Evolutionary conservation across 2,113 vertebrate genomes (phyloP), one percentile per base, ranked within the genome.

Genomic region (Mustela lutreola): DNA sequence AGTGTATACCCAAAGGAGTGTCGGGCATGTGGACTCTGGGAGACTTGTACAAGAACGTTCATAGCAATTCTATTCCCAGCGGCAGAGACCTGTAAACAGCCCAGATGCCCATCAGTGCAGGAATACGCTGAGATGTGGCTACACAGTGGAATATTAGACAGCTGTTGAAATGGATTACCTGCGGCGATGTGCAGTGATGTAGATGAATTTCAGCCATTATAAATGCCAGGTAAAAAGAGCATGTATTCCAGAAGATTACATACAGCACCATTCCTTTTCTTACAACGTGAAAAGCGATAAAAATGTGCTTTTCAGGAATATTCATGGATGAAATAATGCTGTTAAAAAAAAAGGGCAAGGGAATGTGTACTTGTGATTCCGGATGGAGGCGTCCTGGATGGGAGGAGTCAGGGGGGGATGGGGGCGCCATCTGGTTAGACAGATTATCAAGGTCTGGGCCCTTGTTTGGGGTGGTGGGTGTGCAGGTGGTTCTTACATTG

Each of bases 81-180:
- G 53, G 70, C 75, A 36, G 19, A 84, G 26, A 2, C 58, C 93
- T 91, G 97, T 81, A 67, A 75, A 18, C 22, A 3, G 81, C 97
- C 84, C 96, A 76, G 96, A 75, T 81, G 82, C 94, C 82, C 56
- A 1, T 80, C 86, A 42, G 33, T 33, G 26, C 24, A 53, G 83
- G 81, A 76, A 42, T 60, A 5, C 18, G 4, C 65, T 1, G 67
- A 65, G 96, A 60, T 26, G 3, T 5, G 14, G 4, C 36, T 8
- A 0, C 91, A 95, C 96, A 91, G 60, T 94, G 95, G 94, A 87
- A 89, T 95, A 95, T 95, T 88, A 89, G 56, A 50, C 95, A 94
- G 96, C 94, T 92, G 95, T 96, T 93, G 84, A 80, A 84, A 85
- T 96, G 60, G 3, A 87, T 97, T 92, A 95, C 48, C 82, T 31